Conservation (phyloP, 2,888 invertebrate genomes). For the Drosophila greeni region DNA sequence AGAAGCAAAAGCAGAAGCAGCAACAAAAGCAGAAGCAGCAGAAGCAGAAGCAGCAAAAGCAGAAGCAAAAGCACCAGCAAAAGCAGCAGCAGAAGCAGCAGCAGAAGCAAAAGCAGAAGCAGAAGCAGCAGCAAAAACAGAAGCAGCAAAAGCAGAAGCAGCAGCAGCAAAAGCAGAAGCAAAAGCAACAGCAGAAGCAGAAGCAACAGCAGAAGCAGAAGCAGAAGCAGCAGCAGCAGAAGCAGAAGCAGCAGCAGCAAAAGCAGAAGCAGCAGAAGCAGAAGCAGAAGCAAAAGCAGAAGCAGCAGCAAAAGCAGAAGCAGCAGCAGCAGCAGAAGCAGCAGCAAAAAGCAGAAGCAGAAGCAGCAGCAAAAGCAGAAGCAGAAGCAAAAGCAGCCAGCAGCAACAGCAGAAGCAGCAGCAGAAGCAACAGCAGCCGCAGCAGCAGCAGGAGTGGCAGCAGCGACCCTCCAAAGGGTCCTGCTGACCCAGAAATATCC, state of each 20-base stretch:
- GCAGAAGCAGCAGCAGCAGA: neutral
- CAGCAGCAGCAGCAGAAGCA: neutral
- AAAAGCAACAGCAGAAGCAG: conserved; percentile 3
- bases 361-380: neutral
- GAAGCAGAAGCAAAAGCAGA: neutral
- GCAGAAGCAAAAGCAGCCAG: neutral
- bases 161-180: too few species aligned
- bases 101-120: neutral
- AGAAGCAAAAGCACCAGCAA: neutral
- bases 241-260: neutral
- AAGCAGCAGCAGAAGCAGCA: neutral
- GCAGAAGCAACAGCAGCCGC: neutral
- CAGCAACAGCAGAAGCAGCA: conserved; percentile 1
- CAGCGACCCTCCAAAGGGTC: neutral
- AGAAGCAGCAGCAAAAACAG: neutral
- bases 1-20: neutral
- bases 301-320: neutral
- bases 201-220: neutral
- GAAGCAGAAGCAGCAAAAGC: conserved; percentile 5
- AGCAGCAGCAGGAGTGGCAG: neutral
- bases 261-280: neutral
- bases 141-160: neutral
- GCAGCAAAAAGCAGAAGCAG: neutral
- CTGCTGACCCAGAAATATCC: conserved; percentile 15
- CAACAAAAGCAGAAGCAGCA: neutral